Base-by-base conservation (phyloP, 2,797 vertebrate species). In the Ptychadena robeensis region DNA sequence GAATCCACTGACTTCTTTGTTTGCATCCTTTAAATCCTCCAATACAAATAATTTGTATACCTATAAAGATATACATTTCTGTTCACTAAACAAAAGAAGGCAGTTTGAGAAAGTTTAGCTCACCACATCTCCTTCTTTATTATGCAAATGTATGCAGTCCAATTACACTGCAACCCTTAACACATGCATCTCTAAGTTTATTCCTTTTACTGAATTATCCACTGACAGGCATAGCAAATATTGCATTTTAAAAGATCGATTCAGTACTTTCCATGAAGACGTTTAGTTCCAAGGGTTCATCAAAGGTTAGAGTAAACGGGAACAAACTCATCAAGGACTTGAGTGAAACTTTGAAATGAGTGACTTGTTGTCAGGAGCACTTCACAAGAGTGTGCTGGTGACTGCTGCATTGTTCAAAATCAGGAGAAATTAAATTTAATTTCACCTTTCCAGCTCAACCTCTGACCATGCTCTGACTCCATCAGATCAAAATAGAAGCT, bases 401-500 rank as follows among this genome's bases (percentile, higher is more conserved):
- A 63, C 77, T 44, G 71, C 65, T 37, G 48, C 77, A 75, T 75
- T 85, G 82, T 85, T 85, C 64, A 85, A 85, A 80, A 80, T 85
- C 77, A 85, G 78, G 71, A 85, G 77, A 75, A 75, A 85, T 79
- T 84, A 68, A 79, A 84, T 85, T 85, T 85, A 85, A 85, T 80
- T 85, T 85, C 82, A 85, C 82, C 77, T 85, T 75, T 85, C 71
- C 77, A 67, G 77, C 53, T 85, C 71, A 75, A 85, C 82, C 82
- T 80, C 82, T 85, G 82, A 85, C 82, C 82, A 27, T 61, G 78
- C 31, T 75, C 71, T 80, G 73, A 85, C 82, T 85, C 77, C 25
- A 80, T 85, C 77, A 80, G 82, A 85, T 85, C 82, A 75, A 85
- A 85, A 85, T 85, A 85, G 82, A 85, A 85, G 77, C 82, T 75